Conservation (phyloP, 2,113 vertebrate species). For the Tonatia bakeri region DNA sequence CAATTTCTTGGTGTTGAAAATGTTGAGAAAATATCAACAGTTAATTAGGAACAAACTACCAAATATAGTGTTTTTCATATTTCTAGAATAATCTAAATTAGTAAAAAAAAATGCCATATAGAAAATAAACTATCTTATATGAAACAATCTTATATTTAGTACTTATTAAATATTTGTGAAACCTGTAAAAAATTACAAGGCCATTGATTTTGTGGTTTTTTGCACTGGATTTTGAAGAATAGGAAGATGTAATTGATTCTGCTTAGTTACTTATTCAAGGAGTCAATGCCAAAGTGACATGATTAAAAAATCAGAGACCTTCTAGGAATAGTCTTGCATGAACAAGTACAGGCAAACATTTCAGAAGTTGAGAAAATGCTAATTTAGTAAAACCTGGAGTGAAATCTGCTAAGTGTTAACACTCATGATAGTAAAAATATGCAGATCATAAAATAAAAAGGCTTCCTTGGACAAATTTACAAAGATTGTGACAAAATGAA, state of each 20-base stretch:
- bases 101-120: background rate
- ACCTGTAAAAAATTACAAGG: background rate
- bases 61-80: background rate
- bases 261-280: background rate
- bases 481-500: background rate
- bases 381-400: background rate
- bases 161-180: background rate
- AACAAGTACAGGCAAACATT: background rate
- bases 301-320: background rate
- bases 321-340: background rate
- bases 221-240: background rate
- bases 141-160: background rate
- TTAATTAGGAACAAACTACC: background rate
- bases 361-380: background rate
- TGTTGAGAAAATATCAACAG: background rate
- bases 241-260: background rate
- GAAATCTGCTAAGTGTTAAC: background rate
- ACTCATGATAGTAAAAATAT: background rate
- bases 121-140: background rate
- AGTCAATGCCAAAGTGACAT: background rate
- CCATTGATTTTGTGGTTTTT: background rate
- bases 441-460: background rate
- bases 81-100: background rate
- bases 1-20: background rate
- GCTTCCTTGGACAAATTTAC: background rate